Evolutionary conservation across 2,113 vertebrate genomes (phyloP), one percentile per base, ranked within the genome.

Genomic region (Corythoichthys haematopterus): DNA sequence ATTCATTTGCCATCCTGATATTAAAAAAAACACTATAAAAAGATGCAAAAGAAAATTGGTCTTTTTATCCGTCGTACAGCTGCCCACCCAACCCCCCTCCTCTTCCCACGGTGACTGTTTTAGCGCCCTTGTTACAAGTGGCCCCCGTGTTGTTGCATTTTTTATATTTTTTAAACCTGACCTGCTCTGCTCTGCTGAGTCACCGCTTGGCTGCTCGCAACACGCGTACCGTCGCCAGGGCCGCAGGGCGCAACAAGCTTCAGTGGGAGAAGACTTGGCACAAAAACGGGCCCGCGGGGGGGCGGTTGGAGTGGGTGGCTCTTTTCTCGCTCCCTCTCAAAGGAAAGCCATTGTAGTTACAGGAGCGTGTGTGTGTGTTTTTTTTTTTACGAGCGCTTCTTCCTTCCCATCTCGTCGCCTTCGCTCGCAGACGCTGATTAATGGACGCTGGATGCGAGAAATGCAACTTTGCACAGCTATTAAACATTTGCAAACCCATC

Each of bases 251-350:
- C 60, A 46, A 62, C 60, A 33, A 46, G 60, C 43, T 62, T 46
- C 60, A 62, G 43, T 62, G 60, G 60, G 43, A 62, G 60, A 62
- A 62, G 16, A 47, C 60, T 62, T 62, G 60, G 60, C 60, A 45
- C 40, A 46, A 62, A 20, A 62, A 43, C 28, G 60, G 43, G 43
- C 20, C 60, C 28, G 11, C n/a, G n/a, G n/a, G 58, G 7, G 40
- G 6, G 40, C 6, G 40, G 40, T 43, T 28, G 36, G 43, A 62
- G 60, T 62, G 60, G 60, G 60, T 62, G 60, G 60, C 60, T 62
- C 60, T 59, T 59, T 36, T 59, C 57, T 59, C 36, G 50, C 50
- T 52, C 57, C 13, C 37, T 20, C 58, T 61, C 40, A 46, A 62
- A 62, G 59, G 38, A 62, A 62, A 62, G 60, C 60, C 60, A 62